Evolutionary conservation across 2,113 vertebrate genomes (phyloP), one percentile per base, ranked within the genome.

Genomic region (Lasiurus borealis): DNA sequence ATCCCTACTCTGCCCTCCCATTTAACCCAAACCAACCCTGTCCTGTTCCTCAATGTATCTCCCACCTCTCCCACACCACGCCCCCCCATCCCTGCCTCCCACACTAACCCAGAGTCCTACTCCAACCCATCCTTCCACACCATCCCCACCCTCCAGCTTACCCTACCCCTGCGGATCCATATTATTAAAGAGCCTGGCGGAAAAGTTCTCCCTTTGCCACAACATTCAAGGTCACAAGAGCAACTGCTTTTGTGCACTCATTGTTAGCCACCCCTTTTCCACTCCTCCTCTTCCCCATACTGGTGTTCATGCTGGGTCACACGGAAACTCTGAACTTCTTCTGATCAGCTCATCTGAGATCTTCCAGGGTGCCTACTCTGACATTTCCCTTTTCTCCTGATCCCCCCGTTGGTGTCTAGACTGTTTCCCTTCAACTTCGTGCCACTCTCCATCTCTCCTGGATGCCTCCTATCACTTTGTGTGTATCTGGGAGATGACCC

Each of bases 141-240:
- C 50, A 57, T 57, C 5, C 16, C 21, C 7, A 1, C 5, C 7
- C 36, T 3, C 2, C 12, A 44, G 23, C 46, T 10, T 36, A 44
- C 18, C 36, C 29, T 34, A 29, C 66, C 19, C 44, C 87, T 27
- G 10, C 54, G 6, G 48, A 76, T 83, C 75, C 76, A 1, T 52
- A 89, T 12, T 86, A 46, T 12, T 86, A 46, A 66, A 88, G 72
- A 96, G 62, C 80, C 75, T 69, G 85, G 64, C 93, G 0, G 3
- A 18, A 18, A 84, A 85, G 36, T 57, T 86, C 18, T 12, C 23
- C 19, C 75, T 23, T 46, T 27, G 8, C 31, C 59, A 31, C 16
- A 44, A 34, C 1, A 21, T 18, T 27, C 36, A 36, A 71, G 62
- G 46, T 13, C 34, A 21, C 3, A 21, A 16, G 9, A 83, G 34